Percentiles rank a stretch among this genome's conserved stretches.
phyloP scores from a whole-genome alignment of 2,797 vertebrate genomes.

The Emydoidea blandingii region DNA sequence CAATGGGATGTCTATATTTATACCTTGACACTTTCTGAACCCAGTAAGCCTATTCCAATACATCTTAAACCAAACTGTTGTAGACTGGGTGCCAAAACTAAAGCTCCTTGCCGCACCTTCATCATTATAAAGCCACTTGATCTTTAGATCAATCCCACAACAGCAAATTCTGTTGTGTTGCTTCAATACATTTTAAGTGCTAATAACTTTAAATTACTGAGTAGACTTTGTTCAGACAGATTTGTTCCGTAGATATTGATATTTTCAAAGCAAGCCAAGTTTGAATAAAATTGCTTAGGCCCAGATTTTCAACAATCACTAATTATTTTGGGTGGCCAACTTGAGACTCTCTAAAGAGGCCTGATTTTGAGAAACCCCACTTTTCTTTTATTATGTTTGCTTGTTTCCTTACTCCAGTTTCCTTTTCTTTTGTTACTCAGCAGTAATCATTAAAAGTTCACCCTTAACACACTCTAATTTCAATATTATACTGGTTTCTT shows the following conservation, averaged over 20 bases:
- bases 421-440: too few species aligned
- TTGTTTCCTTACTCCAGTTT: too few species aligned
- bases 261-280: not conserved
- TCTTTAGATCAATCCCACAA: not conserved
- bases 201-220: not conserved
- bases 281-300: too few species aligned
- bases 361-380: too few species aligned
- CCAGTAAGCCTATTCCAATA: not conserved
- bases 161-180: not conserved
- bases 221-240: not conserved
- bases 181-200: not conserved
- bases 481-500: not conserved
- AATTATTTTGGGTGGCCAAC: too few species aligned
- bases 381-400: too few species aligned
- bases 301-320: too few species aligned
- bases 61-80: not conserved
- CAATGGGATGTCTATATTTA: not conserved
- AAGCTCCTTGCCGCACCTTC: not conserved
- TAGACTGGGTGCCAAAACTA: not conserved
- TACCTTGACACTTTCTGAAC: not conserved
- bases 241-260: not conserved
- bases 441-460: not conserved
- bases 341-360: too few species aligned
- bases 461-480: not conserved
- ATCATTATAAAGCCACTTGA: not conserved